These are phyloP conservation scores for Percina caprodes DNA, from an alignment of 2,113 vertebrate species.

Conservation along the genomic window DNA sequence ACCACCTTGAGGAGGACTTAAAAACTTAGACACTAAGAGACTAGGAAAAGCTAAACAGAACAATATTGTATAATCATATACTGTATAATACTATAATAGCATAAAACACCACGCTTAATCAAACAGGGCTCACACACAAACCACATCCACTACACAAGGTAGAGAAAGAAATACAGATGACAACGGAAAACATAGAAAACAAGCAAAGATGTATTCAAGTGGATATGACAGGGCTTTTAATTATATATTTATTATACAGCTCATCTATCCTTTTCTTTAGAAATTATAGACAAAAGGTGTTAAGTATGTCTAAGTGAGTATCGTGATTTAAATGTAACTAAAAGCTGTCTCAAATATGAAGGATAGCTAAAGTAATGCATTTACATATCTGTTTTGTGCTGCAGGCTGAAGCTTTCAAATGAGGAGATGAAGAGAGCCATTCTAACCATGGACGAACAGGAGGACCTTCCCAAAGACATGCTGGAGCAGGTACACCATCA, in stretches of 20 bases:
- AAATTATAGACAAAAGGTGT: background rate
- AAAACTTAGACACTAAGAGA: too few species aligned
- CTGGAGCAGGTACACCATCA: constrained; percentile 92
- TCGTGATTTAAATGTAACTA: background rate
- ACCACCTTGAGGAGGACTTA: background rate
- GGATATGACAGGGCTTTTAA: background rate
- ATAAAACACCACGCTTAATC: background rate
- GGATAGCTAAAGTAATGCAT: background rate
- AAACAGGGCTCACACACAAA: background rate
- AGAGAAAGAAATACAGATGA: background rate
- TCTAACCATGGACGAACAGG: constrained; percentile 98
- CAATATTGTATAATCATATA: background rate
- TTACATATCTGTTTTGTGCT: constrained; percentile 46
- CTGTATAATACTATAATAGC: too few species aligned
- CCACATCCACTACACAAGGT: background rate
- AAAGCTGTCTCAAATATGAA: background rate
- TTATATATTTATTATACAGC: background rate
- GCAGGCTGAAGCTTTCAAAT: constrained; percentile 96
- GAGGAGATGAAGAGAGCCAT: constrained; percentile 99
- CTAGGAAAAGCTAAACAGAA: background rate
- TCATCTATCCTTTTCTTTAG: background rate
- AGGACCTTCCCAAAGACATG: constrained; percentile 99
- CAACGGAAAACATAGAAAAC: background rate
- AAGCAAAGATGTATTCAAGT: background rate
- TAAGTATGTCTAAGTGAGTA: background rate